Base-by-base conservation (phyloP, 2,113 vertebrate species). In the Grantiella picta region DNA sequence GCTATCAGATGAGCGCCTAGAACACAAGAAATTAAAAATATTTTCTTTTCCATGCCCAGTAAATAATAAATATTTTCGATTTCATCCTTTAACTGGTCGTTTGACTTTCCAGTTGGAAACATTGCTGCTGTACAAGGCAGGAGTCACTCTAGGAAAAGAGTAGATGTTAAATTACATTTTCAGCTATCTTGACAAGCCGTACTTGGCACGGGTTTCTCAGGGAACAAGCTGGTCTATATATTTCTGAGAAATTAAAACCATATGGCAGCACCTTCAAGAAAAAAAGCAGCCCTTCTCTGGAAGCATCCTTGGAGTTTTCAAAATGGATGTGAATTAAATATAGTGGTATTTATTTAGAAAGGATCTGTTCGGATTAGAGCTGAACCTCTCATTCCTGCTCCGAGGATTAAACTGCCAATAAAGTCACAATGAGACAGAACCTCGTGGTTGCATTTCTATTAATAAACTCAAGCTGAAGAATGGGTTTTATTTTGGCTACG, bases 241-340 rank as follows among this genome's bases (percentile, higher is more conserved):
- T 98, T 98, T 95, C 96, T 75, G 97, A 97, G 95, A 95, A 97
- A 98, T 97, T 96, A 95, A 97, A 98, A 98, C 97, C 98, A 98
- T 97, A 98, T 98, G 98, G 97, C 95, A 97, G 97, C 96, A 98
- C 97, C 97, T 98, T 95, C 68, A 86, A 91, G 95, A 53, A 95
- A 94, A 80, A 93, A 96, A 94, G 57, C 72, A 95, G 6, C 33
- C 60, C 89, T 89, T 92, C 91, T 91, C 96, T 95, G 96, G 97
- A 97, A 98, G 96, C 97, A 97, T 97, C 95, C 81, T 96, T 80
- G 68, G 92, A 94, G 96, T 96, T 97, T 96, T 92, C 89, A 84
- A 96, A 96, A 97, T 87, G 89, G 73, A 82, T 53, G 89, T 42
- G 97, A 97, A 97, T 97, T 96, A 98, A 97, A 97, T 95, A 86